Percentiles rank a stretch among this genome's conserved stretches.
Evolutionary conservation across 2,797 vertebrate genomes (phyloP).

Genomic region (Odontamblyopus rebecca): DNA sequence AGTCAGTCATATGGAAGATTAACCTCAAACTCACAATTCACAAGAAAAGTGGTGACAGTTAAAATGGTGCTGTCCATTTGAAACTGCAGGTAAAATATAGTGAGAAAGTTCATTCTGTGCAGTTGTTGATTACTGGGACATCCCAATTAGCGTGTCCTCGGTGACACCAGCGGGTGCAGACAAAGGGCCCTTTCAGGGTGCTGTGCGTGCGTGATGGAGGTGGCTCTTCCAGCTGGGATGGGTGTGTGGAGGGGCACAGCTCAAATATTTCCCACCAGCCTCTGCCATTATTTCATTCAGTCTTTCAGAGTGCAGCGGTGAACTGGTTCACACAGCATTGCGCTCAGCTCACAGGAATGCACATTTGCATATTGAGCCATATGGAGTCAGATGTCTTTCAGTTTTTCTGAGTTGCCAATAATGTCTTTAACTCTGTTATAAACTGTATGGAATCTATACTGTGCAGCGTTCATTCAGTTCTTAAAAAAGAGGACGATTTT

Average conservation of each 20-base stretch:
- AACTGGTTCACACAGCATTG: conserved; percentile 15
- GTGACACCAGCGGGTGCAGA: conserved; percentile 30
- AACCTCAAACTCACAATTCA: background rate
- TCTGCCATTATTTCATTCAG: conserved; percentile 40
- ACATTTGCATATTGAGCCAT: conserved; percentile 8
- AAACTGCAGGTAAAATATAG: conserved; percentile 6
- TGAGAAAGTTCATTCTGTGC: conserved; percentile 21
- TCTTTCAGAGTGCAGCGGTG: conserved; percentile 25
- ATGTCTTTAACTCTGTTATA: background rate
- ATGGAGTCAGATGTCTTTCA: background rate
- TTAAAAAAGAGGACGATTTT: background rate
- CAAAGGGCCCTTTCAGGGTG: conserved; percentile 57
- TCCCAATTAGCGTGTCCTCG: conserved; percentile 52
- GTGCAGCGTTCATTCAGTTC: background rate
- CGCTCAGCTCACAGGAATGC: conserved; percentile 7
- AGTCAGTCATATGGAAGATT: background rate
- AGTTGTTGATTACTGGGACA: conserved; percentile 34
- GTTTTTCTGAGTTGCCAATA: background rate
- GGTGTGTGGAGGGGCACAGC: conserved; percentile 21
- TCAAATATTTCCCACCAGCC: conserved; percentile 54
- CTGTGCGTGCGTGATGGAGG: conserved; percentile 28
- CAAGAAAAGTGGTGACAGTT: background rate
- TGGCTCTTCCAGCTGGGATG: conserved; percentile 41
- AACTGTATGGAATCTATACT: background rate
- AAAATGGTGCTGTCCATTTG: background rate